These are phyloP conservation scores for Stomatorhinus ivindoensis DNA, from an alignment of 2,113 vertebrate species.

Conservation along the genomic window DNA sequence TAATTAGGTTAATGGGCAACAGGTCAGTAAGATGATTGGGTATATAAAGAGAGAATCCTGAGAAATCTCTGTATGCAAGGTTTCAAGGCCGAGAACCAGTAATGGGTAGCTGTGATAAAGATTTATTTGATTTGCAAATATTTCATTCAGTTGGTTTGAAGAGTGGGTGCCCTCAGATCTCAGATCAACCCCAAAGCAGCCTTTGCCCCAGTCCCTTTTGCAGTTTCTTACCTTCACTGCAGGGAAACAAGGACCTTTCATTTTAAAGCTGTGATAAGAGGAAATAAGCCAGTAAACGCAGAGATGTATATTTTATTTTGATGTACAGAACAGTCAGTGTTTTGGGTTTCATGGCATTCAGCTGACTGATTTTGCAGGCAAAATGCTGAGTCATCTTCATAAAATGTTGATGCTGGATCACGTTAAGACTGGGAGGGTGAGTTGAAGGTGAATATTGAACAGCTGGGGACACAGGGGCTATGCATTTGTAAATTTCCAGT, in stretches of 20 bases:
- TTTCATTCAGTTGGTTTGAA: background rate
- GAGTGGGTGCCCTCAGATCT: background rate
- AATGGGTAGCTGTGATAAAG: background rate
- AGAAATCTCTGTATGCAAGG: no score
- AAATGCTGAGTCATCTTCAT: background rate
- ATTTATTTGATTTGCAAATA: background rate
- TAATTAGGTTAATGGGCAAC: no score
- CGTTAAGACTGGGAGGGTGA: background rate
- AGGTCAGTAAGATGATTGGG: no score
- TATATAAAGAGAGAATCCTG: no score
- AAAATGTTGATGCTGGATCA: background rate
- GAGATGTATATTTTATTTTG: background rate
- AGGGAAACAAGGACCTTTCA: background rate
- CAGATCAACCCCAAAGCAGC: background rate
- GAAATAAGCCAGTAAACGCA: background rate
- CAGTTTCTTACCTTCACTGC: background rate
- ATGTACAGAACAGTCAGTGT: background rate
- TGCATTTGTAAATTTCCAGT: background rate
- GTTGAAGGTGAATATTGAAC: background rate
- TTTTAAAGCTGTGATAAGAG: background rate
- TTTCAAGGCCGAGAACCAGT: background rate
- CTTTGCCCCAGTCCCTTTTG: background rate
- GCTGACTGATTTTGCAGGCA: background rate
- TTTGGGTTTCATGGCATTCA: background rate
- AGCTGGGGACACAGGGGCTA: background rate